Evolutionary conservation across 2,797 vertebrate genomes (phyloP).

Genomic region (Choloepus didactylus): DNA sequence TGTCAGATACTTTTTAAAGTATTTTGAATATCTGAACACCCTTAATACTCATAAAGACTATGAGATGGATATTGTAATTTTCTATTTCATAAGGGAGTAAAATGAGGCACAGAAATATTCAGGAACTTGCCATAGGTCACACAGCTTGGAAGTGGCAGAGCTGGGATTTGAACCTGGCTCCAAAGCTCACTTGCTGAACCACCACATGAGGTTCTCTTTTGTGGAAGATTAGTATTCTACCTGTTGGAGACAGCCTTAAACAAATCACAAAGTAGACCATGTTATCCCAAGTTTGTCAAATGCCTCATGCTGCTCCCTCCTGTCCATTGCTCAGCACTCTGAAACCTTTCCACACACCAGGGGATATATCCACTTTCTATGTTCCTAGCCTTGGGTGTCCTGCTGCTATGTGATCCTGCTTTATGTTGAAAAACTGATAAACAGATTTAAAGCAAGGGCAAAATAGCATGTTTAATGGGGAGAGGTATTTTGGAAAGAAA

Average conservation of each 20-base stretch:
- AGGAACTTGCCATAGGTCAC: background rate
- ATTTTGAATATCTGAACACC: background rate
- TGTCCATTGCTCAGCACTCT: background rate
- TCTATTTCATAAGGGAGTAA: background rate
- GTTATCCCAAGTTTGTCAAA: background rate
- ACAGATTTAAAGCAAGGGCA: background rate
- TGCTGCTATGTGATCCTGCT: background rate
- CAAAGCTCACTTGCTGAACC: background rate
- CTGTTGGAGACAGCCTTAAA: background rate
- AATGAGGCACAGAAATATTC: background rate
- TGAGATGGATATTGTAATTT: background rate
- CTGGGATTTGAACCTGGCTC: background rate
- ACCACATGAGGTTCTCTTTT: background rate
- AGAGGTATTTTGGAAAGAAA: background rate
- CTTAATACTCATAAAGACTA: background rate
- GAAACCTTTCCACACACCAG: background rate
- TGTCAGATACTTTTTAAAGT: background rate
- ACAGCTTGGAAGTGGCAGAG: background rate
- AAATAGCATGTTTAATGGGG: background rate
- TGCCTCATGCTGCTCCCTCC: background rate
- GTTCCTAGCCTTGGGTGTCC: background rate
- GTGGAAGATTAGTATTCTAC: background rate
- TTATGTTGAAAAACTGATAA: background rate
- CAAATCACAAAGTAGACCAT: background rate
- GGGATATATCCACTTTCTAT: background rate